Base-by-base conservation (phyloP, 1,140 invertebrate genomes). In the Zaprionus davidi region DNA sequence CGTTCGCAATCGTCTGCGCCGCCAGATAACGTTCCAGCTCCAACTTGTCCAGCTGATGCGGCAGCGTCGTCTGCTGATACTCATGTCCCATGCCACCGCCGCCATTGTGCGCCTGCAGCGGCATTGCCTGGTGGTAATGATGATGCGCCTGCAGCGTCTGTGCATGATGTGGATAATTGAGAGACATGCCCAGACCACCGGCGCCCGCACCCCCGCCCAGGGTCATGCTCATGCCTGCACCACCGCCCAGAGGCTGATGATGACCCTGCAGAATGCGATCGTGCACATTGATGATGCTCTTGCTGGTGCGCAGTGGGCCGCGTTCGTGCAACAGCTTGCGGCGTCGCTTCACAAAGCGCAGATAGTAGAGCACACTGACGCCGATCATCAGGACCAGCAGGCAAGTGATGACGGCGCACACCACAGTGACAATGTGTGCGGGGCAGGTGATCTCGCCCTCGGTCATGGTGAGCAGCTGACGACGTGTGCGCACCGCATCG, bases 381-480 rank as follows among this genome's bases (percentile, higher is more conserved):
- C 82, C 92, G 31, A 91, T 92, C 67, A 92, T 83, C 13, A 90
- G 49, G 28, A 93, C 91, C 59, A 93, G 64, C 7, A 93, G 59
- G 41, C 81, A 76, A 6, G 90, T 93, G 58, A 93, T 79, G 5
- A 93, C 90, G 3, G 92, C 92, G 72, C 92, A 92, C 0, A 93
- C 88, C 28, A 93, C 92, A 7, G 92, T 93, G 7, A 93, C 91
- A 22, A 93, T 92, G 74, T 93, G 92, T 6, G 92, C 90, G 17
- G 92, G 92, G 53, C 92, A 93, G 34, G 91, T 91, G 66, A 93
- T 93, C 60, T 93, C 91, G 5, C 90, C 76, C 60, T 93, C 92
- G 31, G 80, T 85, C 92, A 93, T 93, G 2, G 78, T 53, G 13
- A 81, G 67, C 41, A 93, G 60, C 20, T 84, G 81, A 0, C 86